Base-by-base conservation (phyloP, 1,140 invertebrate genomes). In the Zaprionus vittiger region DNA sequence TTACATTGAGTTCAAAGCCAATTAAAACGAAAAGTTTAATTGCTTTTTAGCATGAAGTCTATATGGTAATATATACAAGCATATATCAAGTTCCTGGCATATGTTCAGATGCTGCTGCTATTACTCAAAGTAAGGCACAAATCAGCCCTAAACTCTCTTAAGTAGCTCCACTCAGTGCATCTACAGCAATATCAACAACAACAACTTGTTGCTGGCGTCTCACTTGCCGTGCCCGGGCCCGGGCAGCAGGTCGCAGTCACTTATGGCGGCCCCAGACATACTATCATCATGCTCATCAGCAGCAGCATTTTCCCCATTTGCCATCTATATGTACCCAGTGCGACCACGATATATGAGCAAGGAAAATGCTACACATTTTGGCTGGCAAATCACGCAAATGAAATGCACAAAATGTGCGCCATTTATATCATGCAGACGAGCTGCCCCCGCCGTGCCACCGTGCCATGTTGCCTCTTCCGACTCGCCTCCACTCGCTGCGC, bases 381-480 rank as follows among this genome's bases (percentile, higher is more conserved):
- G 81, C 79, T 90, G 85, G 84, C 81, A 89, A 83, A 87, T 87
- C 84, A 87, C 83, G 84, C 84, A 87, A 89, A 89, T 89, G 84
- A 89, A 89, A 89, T 89, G 84, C 84, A 89, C 84, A 90, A 90
- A 89, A 90, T 89, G 83, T 89, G 85, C 75, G 75, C 81, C 84
- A 89, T 90, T 90, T 90, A 90, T 89, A 89, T 79, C 79, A 81
- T 85, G 79, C 76, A 71, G 71, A 56, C 49, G 44, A 76, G 28
- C 59, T 38, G 52, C 34, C 44, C 31, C 31, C 31, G 31, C 31
- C 31, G 11, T 31, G 15, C 41, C 34, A 34, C 15, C 24, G 11
- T 37, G 15, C 72, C 15, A 28, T 5, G 5, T 22, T 14, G 12
- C 26, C 49, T 52, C 11, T 6, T 5, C 1, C 0, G 9, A 17